phyloP scores from a whole-genome alignment of 2,888 invertebrate genomes.

The Erebia aethiops region DNA sequence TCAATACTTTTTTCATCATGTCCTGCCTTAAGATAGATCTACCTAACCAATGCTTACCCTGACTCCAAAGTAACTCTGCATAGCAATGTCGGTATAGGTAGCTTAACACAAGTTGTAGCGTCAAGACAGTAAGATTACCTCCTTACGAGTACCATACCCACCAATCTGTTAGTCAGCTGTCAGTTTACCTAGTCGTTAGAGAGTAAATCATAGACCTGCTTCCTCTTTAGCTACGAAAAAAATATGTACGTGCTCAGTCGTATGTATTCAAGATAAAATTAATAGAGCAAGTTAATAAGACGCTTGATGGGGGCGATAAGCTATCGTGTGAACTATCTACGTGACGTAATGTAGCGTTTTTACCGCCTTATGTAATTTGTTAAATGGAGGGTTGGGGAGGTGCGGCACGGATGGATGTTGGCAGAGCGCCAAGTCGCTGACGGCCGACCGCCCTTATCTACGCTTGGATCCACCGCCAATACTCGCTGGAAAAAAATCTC shows the following conservation, averaged over 20 bases:
- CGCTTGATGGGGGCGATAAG: conserved; percentile 15
- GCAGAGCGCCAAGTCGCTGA: conserved; percentile 62
- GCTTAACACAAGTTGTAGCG: too few species aligned
- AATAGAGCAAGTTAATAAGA: conserved; percentile 3
- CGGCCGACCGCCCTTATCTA: conserved; percentile 61
- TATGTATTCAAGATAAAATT: background rate
- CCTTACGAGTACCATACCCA: background rate
- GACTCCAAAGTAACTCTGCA: too few species aligned
- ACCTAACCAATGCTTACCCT: too few species aligned
- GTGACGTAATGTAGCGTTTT: conserved; percentile 45
- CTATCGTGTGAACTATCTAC: conserved; percentile 25
- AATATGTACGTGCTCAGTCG: background rate
- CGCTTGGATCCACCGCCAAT: conserved; percentile 54
- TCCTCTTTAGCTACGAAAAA: background rate
- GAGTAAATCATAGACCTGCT: too few species aligned
- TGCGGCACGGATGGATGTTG: conserved; percentile 52
- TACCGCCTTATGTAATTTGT: conserved; percentile 55
- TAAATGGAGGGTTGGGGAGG: conserved; percentile 47
- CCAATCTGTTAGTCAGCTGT: background rate
- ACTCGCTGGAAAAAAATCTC: conserved; percentile 51
- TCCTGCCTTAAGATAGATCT: too few species aligned
- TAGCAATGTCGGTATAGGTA: too few species aligned
- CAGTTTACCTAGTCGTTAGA: too few species aligned
- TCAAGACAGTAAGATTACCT: background rate
- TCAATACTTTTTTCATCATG: too few species aligned